Evolutionary conservation across 2,888 invertebrate genomes (phyloP), one percentile per base, ranked within the genome.

Genomic region (Ichneumoninae sp.): DNA sequence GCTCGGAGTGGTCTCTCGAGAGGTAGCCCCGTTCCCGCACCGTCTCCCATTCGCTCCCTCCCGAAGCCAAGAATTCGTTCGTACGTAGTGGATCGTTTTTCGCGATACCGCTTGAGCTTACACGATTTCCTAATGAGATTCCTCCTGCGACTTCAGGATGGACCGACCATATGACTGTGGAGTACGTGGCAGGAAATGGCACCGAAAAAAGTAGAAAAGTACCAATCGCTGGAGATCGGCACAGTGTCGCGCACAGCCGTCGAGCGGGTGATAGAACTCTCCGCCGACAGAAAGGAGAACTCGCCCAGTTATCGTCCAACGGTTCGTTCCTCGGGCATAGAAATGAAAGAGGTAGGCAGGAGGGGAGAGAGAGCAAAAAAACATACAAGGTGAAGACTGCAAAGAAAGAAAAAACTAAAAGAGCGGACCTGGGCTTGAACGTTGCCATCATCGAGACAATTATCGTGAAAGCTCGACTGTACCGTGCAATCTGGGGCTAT

Each of bases 361-460:
- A 54, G 22, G 26, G 22, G n/a, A 57, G 40, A 72, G 22, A 13
- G 16, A 60, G 13, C 1, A 57, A 69, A 30, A 54, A 19, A 36
- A 50, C 36, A 76, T 26, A 78, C 8, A 13, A 26, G 22, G 10
- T 26, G 3, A 22, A 22, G 3, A 57, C 26, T 6, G 62, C 16
- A 30, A 47, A 22, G 33, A 44, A 26, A 65, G n/a, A 33, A 30
- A 66, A 30, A 65, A 36, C 3, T 36, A 66, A 40, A 40, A 36
- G 36, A n/a, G 47, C 22, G 36, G 47, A 77, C 44, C 36, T 57
- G 57, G 71, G 57, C 65, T 54, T 54, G 70, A 57, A 65, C 62
- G 70, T 78, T 71, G 66, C 68, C 57, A 47, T 68, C 36, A 70
- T 82, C 65, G 69, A 74, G 82, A 74, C 69, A 83, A 74, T 79